Evolutionary conservation across 1,140 invertebrate genomes (phyloP).

Genomic region (Saxidomus purpurata): DNA sequence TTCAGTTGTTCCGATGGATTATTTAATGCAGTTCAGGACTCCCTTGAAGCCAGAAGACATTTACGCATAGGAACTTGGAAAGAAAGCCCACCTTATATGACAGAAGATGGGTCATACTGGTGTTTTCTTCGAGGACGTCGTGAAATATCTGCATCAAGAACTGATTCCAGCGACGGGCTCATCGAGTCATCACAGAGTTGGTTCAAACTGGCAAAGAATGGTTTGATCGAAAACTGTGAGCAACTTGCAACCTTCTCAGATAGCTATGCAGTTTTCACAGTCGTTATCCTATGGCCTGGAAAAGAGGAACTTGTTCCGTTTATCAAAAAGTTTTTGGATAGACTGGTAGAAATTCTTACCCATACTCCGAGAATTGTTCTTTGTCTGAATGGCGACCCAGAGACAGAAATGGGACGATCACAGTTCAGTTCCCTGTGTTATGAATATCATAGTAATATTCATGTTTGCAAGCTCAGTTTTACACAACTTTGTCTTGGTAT

Average conservation of each 20-base stretch:
- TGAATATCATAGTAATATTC: slow-evolving; percentile 50
- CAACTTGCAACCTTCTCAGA: slow-evolving; percentile 68
- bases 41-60: slow-evolving; percentile 57
- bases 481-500: slow-evolving; percentile 41
- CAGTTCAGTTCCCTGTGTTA: slow-evolving; percentile 22
- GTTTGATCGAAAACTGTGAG: slow-evolving; percentile 62
- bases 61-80: slow-evolving; percentile 70
- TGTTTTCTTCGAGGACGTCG: slow-evolving; percentile 71
- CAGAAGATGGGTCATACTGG: slow-evolving; percentile 74
- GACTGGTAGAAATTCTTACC: slow-evolving; percentile 55
- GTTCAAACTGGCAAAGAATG: slow-evolving; percentile 59
- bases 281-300: slow-evolving; percentile 71
- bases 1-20: slow-evolving; percentile 66
- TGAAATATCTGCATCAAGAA: slow-evolving; percentile 68
- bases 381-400: slow-evolving; percentile 41
- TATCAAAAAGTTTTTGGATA: slow-evolving; percentile 69
- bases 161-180: slow-evolving; percentile 24
- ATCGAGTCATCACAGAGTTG: slow-evolving; percentile 50
- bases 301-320: slow-evolving; percentile 57
- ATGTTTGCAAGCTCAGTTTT: slow-evolving; percentile 26
- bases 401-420: not conserved
- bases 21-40: slow-evolving; percentile 64
- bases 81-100: slow-evolving; percentile 52
- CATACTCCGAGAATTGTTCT: slow-evolving; percentile 61
- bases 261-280: slow-evolving; percentile 69